Percentiles rank a stretch among this genome's conserved stretches.
phyloP scores from a whole-genome alignment of 1,140 invertebrate genomes.

The Anastrepha obliqua region DNA sequence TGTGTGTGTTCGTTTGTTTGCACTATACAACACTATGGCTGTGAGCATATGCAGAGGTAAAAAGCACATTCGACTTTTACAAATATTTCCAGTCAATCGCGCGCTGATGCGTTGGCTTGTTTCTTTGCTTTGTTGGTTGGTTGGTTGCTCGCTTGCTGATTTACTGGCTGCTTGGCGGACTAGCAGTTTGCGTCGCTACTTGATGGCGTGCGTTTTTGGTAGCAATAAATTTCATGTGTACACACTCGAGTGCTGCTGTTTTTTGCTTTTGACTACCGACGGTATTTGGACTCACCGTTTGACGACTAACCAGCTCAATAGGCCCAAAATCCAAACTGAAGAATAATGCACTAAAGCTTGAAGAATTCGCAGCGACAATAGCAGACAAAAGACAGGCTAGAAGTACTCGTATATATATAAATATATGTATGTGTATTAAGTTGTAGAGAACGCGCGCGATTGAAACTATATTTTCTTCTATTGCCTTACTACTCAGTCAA shows the following conservation, averaged over 20 bases:
- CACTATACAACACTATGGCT: background rate
- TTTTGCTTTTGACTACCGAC: conserved; percentile 4
- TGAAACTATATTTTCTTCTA: background rate
- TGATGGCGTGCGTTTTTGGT: conserved; percentile 24
- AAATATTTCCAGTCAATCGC: conserved; percentile 49
- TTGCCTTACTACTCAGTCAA: background rate
- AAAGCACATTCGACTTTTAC: background rate
- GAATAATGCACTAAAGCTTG: background rate
- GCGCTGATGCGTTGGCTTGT: background rate
- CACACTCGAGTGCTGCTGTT: background rate
- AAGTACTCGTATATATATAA: background rate
- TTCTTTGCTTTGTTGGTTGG: background rate
- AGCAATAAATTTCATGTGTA: conserved; percentile 3
- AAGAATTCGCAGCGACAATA: background rate
- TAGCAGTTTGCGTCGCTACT: background rate
- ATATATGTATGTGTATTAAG: background rate
- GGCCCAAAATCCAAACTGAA: background rate
- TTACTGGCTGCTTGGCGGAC: background rate
- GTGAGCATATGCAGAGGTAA: too few species aligned
- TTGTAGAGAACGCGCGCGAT: background rate
- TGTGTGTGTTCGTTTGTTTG: background rate
- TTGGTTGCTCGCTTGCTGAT: background rate
- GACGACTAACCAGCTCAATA: background rate
- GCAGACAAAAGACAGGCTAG: background rate
- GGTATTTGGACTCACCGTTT: background rate